These are phyloP conservation scores for Halictus quadricinctus DNA, from an alignment of 2,888 invertebrate genomes.

Conservation along the genomic window DNA sequence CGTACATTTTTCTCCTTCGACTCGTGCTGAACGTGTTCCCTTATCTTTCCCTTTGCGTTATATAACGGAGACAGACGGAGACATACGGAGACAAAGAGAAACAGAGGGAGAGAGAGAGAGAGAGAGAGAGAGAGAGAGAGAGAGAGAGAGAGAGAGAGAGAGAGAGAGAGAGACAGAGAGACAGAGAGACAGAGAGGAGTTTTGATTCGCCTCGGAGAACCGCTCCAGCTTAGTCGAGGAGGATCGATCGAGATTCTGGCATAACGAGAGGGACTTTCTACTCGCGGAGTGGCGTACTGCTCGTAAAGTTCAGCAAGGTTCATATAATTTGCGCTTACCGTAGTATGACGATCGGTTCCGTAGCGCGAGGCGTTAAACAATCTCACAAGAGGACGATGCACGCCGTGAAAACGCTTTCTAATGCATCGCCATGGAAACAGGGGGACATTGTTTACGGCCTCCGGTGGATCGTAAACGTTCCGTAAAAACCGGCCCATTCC, in stretches of 20 bases:
- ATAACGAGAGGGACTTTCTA: conserved; percentile 54
- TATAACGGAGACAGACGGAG: conserved; percentile 31
- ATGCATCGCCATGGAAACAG: conserved; percentile 21
- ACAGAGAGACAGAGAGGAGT: conserved; percentile 11
- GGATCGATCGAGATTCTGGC: conserved; percentile 57
- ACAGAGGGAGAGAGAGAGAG: neutral
- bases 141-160: neutral
- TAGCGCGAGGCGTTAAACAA: conserved; percentile 40
- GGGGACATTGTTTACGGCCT: neutral
- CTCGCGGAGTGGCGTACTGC: conserved; percentile 35
- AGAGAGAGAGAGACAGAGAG: neutral
- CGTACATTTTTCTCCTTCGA: conserved; percentile 12
- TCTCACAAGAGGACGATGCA: conserved; percentile 33
- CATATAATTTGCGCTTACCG: conserved; percentile 52
- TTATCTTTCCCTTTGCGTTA: conserved; percentile 51
- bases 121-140: neutral
- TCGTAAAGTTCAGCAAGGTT: conserved; percentile 56
- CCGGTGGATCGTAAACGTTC: neutral
- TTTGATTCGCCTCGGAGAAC: conserved; percentile 20
- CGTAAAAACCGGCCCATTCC: neutral
- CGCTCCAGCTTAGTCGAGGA: conserved; percentile 26
- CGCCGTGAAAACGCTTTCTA: conserved; percentile 49
- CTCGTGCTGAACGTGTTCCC: conserved; percentile 43
- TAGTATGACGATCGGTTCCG: conserved; percentile 28
- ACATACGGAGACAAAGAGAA: neutral